Evolutionary conservation across 2,888 invertebrate genomes (phyloP), one percentile per base, ranked within the genome.

Genomic region (Hyppa rectilinea): DNA sequence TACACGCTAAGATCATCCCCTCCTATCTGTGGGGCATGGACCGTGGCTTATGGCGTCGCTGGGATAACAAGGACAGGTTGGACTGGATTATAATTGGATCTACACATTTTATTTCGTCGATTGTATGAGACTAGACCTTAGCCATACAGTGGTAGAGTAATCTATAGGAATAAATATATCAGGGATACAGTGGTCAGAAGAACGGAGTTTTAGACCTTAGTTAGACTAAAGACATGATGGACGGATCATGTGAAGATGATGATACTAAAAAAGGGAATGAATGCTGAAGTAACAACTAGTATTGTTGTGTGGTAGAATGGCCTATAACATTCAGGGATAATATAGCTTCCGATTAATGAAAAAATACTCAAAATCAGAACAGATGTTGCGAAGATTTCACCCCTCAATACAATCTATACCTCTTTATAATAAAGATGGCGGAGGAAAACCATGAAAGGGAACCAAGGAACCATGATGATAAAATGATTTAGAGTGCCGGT

Each of bases 381-480:
- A n/a, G n/a, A n/a, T n/a, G n/a, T n/a, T n/a, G n/a, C n/a, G n/a
- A n/a, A n/a, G n/a, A n/a, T n/a, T n/a, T n/a, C n/a, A n/a, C n/a
- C n/a, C n/a, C n/a, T n/a, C n/a, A n/a, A n/a, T n/a, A n/a, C n/a
- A n/a, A n/a, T n/a, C n/a, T n/a, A n/a, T n/a, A n/a, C n/a, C n/a
- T n/a, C n/a, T n/a, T n/a, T n/a, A n/a, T n/a, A n/a, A n/a, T n/a
- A n/a, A n/a, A n/a, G n/a, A n/a, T n/a, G n/a, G n/a, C 2, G 3
- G 17, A 66, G 67, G 50, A 43, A 67, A 43, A 36, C 5, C 14
- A n/a, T 23, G 0, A 29, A 29, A 45, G 20, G 23, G 45, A 71
- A 52, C 34, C 9, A 26, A 17, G 12, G 9, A 65, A 26, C 36
- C 9, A 4, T 2, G 26, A 40, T 14, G 29, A 36, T 36, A 23